Evolutionary conservation across 1,140 invertebrate genomes (phyloP), one percentile per base, ranked within the genome.

Genomic region (Centruroides sculpturatus): DNA sequence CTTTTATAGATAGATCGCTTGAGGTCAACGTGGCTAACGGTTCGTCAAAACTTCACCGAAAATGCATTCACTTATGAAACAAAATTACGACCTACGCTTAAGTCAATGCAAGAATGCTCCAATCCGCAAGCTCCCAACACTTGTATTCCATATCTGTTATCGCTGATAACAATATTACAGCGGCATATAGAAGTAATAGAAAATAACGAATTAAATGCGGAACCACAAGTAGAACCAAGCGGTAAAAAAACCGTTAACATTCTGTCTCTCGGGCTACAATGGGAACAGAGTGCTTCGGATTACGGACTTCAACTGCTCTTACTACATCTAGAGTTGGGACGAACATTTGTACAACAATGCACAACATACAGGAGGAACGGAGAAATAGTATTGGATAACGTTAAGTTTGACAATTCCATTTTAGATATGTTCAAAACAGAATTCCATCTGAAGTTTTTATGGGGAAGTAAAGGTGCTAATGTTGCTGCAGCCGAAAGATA

Each of bases 11-110:
- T 64, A 11, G 57, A 55, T 12, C 54, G 61, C 13, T 62, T 76
- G 36, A 66, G 66, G 12, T 69, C 69, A 47, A 90, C 89, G 0
- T 95, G 92, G 92, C 83, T 91, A 70, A 81, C 86, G 53, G 72
- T 95, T 2, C 76, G 91, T 11, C 86, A 91, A 70, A 85, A 85
- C 60, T 85, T 87, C 69, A 94, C 91, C 0, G 85, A 89, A 67
- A 87, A 86, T 64, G 90, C 92, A 3, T 92, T 92, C 65, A 87
- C 83, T 68, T 95, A 92, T 69, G 91, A 95, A 75, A 89, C 90
- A 1, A 91, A 92, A 72, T 76, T 95, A 5, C 78, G 87, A 50
- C 85, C 89, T 0, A 87, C 85, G 0, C 78, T 91, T 55, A 85
- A 87, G 68, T 83, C 82, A 52, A 88, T 94, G 84, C 89, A 92